Evolutionary conservation across 1,140 invertebrate species (phyloP), one percentile per base, ranked within the genome.

Genomic region (Antheraea pernyi): DNA sequence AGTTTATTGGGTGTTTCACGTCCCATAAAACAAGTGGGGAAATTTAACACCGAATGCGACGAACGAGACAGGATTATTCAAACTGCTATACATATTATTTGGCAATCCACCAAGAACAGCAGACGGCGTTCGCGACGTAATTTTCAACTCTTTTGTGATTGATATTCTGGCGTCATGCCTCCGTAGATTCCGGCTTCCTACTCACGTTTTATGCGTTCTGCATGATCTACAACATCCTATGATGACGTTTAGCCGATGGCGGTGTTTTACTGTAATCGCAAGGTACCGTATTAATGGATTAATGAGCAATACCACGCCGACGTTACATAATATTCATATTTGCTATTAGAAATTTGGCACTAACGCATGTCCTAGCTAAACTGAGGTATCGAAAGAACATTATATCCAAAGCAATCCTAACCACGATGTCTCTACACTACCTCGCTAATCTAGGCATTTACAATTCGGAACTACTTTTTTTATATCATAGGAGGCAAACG

Each of bases 101-200:
- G 64, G 64, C 64, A 65, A 16, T 10, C 39, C 3, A 65, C 64
- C 64, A 65, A 65, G 36, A 65, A 61, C 19, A 61, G n/a, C 60
- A 61, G 60, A 61, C 60, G 19, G 19, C 60, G 30, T 61, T 36
- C 46, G 13, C 46, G 9, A 16, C 46, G 46, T 53, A 13, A 53
- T 53, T 53, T 53, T 53, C 10, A 53, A 53, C 46, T 53, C 46
- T 53, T 53, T 53, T 53, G 46, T 53, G 46, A 53, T 53, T 53
- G 13, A 53, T 16, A 53, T 16, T 53, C 46, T 53, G 46, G 46
- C 46, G 46, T 53, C 46, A 53, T 53, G 46, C 46, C 46, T 53
- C 13, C 9, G 13, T 11, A 53, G 46, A 13, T 13, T 53, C 46
- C 46, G 46, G 46, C 46, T 53, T 53, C 46, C 46, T 53, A 53